These are phyloP conservation scores for Eumaeus atala DNA, from an alignment of 1,140 invertebrate genomes.

Conservation along the genomic window DNA sequence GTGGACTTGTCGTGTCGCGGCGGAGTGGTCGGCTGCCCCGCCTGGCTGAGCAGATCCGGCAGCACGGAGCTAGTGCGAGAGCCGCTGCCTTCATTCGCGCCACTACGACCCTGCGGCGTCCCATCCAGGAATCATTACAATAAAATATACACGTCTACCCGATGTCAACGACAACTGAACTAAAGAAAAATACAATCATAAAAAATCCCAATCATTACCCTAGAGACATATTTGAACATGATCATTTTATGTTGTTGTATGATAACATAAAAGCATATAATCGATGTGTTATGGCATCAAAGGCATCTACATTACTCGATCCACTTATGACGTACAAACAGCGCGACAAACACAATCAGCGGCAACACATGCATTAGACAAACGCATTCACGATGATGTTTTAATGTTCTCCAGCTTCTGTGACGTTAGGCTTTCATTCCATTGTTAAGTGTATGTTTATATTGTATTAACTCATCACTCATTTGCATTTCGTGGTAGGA, in stretches of 20 bases:
- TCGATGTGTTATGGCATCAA: slow-evolving; percentile 1
- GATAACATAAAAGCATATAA: slow-evolving; percentile 4
- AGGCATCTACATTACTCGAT: not conserved
- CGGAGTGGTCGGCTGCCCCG: slow-evolving; percentile 85
- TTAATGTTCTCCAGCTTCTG: slow-evolving; percentile 42
- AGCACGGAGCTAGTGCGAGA: slow-evolving; percentile 91
- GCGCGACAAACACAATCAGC: slow-evolving; percentile 63
- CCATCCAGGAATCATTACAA: not conserved
- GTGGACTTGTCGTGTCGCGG: slow-evolving; percentile 93
- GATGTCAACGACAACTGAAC: slow-evolving; percentile 13
- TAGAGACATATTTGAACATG: not conserved
- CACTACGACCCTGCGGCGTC: slow-evolving; percentile 71
- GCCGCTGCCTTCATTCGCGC: slow-evolving; percentile 77
- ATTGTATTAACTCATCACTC: slow-evolving; percentile 37
- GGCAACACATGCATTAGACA: slow-evolving; percentile 60
- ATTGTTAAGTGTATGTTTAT: slow-evolving; percentile 50
- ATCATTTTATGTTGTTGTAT: not conserved
- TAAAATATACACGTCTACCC: too few species aligned
- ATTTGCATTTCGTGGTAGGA: slow-evolving; percentile 53
- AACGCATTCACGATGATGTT: slow-evolving; percentile 58
- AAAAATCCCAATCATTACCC: not conserved
- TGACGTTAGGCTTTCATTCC: slow-evolving; percentile 60
- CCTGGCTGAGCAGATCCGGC: slow-evolving; percentile 93
- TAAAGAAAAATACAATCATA: slow-evolving; percentile 5
- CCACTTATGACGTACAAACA: slow-evolving; percentile 18